Evolutionary conservation across 2,797 vertebrate species (phyloP).

Genomic region (Characodon lateralis): DNA sequence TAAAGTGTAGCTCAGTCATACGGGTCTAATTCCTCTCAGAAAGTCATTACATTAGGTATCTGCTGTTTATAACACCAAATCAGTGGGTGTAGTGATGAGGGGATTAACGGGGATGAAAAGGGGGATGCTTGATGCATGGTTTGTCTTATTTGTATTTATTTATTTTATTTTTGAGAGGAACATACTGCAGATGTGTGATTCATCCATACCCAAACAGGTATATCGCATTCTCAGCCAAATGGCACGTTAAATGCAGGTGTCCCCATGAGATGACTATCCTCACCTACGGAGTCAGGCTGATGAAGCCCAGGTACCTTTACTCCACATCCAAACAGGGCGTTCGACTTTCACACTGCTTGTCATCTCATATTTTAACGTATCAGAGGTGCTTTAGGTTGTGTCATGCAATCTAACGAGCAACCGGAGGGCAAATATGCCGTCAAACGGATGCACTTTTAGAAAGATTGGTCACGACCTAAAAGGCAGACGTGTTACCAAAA

Average conservation of each 20-base stretch:
- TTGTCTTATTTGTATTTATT: constrained; percentile 1
- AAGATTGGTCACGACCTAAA: background rate
- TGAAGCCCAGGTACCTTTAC: background rate
- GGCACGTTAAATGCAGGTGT: constrained; percentile 8
- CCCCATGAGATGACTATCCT: background rate
- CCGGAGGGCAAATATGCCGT: background rate
- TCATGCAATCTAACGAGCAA: background rate
- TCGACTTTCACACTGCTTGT: background rate
- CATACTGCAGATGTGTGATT: constrained; percentile 8
- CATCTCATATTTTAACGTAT: background rate
- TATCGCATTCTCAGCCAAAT: background rate
- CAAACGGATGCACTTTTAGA: background rate
- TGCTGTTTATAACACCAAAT: background rate
- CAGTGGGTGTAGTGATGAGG: background rate
- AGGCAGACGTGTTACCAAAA: background rate
- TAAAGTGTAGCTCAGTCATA: background rate
- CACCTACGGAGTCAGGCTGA: background rate
- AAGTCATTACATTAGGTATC: background rate
- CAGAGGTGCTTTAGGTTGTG: background rate
- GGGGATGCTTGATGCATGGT: background rate
- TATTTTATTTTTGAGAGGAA: constrained; percentile 27
- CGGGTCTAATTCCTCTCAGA: background rate
- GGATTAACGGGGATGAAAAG: background rate
- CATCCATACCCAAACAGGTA: constrained; percentile 21
- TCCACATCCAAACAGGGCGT: background rate